Percentiles rank a stretch among this genome's conserved stretches.
phyloP scores from a whole-genome alignment of 2,888 invertebrate species.

The Iselma pallidipennis region DNA sequence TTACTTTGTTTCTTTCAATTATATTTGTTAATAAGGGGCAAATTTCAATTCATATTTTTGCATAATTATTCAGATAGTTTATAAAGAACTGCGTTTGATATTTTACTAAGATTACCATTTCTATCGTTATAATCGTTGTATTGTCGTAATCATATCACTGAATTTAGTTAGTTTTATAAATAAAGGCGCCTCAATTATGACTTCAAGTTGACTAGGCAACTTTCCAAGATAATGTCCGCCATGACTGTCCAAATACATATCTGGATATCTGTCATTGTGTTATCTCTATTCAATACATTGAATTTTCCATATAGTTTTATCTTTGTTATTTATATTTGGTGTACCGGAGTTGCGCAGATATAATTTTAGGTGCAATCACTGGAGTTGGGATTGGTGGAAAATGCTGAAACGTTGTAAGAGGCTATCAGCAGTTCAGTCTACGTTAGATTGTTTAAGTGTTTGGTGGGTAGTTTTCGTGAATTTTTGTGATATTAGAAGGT shows the following conservation, averaged over 20 bases:
- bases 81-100: too few relatives aligned
- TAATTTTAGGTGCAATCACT: slow-evolving; percentile 2
- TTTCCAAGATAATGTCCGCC: slow-evolving; percentile 18
- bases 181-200: neutral
- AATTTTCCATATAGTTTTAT: slow-evolving; percentile 2
- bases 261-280: slow-evolving; percentile 1
- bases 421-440: too few relatives aligned
- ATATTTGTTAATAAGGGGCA: too few relatives aligned
- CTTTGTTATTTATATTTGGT: slow-evolving; percentile 6
- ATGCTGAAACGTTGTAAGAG: neutral
- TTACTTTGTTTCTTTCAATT: too few relatives aligned
- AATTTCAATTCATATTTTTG: too few relatives aligned
- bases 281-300: slow-evolving; percentile 7
- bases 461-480: too few relatives aligned
- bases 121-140: neutral
- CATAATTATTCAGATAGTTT: too few relatives aligned
- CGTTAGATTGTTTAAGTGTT: too few relatives aligned
- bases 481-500: too few relatives aligned
- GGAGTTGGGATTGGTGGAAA: neutral
- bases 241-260: slow-evolving; percentile 11
- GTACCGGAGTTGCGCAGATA: slow-evolving; percentile 16
- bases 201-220: slow-evolving; percentile 20
- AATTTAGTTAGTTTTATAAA: neutral
- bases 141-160: neutral
- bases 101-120: too few relatives aligned